These are phyloP conservation scores for Varroa destructor DNA, from an alignment of 1,140 invertebrate species.

Conservation along the genomic window DNA sequence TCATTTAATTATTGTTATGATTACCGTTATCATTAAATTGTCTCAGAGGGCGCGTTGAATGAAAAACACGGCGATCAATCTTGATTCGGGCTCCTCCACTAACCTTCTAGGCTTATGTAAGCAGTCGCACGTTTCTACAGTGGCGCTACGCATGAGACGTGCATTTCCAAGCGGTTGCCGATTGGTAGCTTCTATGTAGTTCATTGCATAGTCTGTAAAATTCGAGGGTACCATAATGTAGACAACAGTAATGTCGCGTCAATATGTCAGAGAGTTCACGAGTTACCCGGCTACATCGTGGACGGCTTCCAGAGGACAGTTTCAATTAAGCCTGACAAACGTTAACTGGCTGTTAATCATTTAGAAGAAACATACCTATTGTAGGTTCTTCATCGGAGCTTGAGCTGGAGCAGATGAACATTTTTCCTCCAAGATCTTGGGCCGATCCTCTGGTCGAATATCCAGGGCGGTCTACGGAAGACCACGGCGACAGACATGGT, in stretches of 20 bases:
- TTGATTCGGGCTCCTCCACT: background rate
- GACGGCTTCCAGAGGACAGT: too few species aligned
- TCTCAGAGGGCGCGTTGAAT: too few species aligned
- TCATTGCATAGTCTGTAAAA: constrained; percentile 26
- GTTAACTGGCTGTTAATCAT: too few species aligned
- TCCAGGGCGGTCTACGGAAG: constrained; percentile 6
- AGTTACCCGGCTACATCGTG: too few species aligned
- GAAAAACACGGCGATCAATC: too few species aligned
- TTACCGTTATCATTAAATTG: too few species aligned
- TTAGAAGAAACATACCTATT: background rate
- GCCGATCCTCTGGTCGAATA: constrained; percentile 11
- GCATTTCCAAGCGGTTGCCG: background rate
- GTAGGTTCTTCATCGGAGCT: constrained; percentile 23
- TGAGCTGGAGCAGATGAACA: constrained; percentile 26
- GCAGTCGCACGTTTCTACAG: constrained; percentile 25
- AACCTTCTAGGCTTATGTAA: constrained; percentile 19
- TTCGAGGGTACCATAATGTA: background rate
- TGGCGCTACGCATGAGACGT: constrained; percentile 23
- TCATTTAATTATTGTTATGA: too few species aligned
- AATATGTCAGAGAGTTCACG: too few species aligned
- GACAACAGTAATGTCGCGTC: background rate
- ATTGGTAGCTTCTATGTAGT: constrained; percentile 11
- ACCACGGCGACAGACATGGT: constrained; percentile 16
- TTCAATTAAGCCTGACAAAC: too few species aligned
- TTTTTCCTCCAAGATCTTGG: constrained; percentile 22